Percentiles rank a stretch among this genome's conserved stretches.
Conservation (phyloP, 64 coral and sea anemone species). For the Cladopsammia gracilis region DNA sequence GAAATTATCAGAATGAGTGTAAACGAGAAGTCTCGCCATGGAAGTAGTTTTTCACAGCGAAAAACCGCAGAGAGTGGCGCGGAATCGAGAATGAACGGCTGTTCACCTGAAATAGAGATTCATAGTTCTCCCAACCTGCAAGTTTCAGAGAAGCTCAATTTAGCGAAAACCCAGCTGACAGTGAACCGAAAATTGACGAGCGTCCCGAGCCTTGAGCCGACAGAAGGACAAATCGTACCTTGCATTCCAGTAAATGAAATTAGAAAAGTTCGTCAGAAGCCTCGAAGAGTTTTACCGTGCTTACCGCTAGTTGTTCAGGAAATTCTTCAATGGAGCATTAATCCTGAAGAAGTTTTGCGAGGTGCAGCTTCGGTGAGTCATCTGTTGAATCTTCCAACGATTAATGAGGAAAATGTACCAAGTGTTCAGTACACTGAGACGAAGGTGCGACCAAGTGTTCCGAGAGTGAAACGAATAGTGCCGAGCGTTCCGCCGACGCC, state of each 20-base stretch:
- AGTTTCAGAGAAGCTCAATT: background rate
- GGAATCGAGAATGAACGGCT: background rate
- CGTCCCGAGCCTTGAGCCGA: background rate
- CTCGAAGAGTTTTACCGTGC: slow-evolving; percentile 1
- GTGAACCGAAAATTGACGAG: background rate
- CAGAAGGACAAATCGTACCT: background rate
- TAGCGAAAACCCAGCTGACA: background rate
- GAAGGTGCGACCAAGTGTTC: background rate
- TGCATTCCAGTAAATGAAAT: background rate
- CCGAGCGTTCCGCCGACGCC: background rate
- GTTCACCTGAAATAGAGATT: background rate
- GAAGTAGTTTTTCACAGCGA: background rate
- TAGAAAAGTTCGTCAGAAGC: background rate
- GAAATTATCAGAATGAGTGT: background rate
- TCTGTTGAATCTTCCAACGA: background rate
- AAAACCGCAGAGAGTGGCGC: background rate
- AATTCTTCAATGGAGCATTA: background rate
- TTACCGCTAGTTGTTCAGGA: background rate
- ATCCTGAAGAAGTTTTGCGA: background rate
- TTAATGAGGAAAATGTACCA: background rate
- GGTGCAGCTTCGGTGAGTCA: slow-evolving; percentile 1
- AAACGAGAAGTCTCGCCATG: background rate
- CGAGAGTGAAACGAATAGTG: background rate
- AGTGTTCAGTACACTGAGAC: background rate
- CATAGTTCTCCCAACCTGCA: background rate